Conservation (phyloP, 2,888 invertebrate genomes). For the Trichopoda pennipes region DNA sequence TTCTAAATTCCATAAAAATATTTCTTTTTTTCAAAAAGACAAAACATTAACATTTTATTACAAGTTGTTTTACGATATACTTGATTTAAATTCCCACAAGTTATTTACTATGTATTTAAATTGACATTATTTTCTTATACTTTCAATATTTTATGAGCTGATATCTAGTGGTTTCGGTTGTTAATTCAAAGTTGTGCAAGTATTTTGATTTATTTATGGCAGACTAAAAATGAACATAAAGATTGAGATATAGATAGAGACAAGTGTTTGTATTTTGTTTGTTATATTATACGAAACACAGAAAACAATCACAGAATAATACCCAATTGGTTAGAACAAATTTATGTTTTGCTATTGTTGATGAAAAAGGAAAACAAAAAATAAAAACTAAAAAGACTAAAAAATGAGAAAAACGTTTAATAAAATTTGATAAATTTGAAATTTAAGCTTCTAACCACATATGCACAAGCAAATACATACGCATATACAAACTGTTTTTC, state of each 20-base stretch:
- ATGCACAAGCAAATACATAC: too few species aligned
- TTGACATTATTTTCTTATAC: slow-evolving; percentile 37
- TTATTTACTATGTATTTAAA: slow-evolving; percentile 53
- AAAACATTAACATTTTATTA: slow-evolving; percentile 2
- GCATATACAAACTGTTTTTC: too few species aligned
- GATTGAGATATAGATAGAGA: not conserved
- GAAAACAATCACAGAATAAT: slow-evolving; percentile 56
- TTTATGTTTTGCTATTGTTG: not conserved
- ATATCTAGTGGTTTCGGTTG: slow-evolving; percentile 18
- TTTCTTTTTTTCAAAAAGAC: not conserved
- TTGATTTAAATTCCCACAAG: slow-evolving; percentile 42
- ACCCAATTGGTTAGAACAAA: slow-evolving; percentile 43
- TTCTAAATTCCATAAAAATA: too few species aligned
- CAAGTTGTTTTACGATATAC: not conserved
- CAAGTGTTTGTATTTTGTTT: not conserved
- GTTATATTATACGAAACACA: slow-evolving; percentile 34
- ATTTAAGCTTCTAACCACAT: too few species aligned
- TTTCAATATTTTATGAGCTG: slow-evolving; percentile 8
- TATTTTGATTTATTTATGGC: slow-evolving; percentile 41
- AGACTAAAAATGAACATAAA: slow-evolving; percentile 12
- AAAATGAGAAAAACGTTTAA: not conserved
- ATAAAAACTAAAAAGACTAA: not conserved
- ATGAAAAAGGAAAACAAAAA: not conserved
- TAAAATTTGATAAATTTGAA: not conserved
- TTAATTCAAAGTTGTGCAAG: slow-evolving; percentile 42